Conservation (phyloP, 2,113 vertebrate genomes). For the Pica pica region DNA sequence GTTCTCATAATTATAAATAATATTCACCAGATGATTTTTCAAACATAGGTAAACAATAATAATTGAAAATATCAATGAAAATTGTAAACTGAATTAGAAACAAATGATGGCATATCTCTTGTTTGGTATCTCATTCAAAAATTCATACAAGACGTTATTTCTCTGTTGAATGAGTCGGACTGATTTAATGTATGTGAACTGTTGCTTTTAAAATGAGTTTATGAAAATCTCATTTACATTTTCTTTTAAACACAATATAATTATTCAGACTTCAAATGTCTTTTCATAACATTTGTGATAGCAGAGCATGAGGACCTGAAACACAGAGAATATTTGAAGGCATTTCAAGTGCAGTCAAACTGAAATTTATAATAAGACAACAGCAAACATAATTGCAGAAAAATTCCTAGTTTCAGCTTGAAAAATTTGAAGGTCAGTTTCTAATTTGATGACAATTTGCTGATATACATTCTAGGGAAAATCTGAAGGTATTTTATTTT, state of each 20-base stretch:
- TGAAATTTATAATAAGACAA: neutral
- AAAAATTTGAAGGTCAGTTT: neutral
- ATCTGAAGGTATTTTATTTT: neutral
- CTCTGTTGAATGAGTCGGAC: neutral
- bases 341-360: neutral
- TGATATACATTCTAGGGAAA: neutral
- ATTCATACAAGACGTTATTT: neutral
- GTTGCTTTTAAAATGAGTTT: neutral
- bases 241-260: neutral
- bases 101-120: neutral
- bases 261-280: neutral
- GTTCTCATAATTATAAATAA: neutral
- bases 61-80: neutral
- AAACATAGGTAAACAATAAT: neutral
- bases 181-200: neutral
- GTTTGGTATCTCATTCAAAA: neutral
- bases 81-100: neutral
- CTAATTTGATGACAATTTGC: neutral
- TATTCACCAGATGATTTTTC: neutral
- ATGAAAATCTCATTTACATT: neutral
- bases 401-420: neutral
- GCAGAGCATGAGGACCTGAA: neutral
- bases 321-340: neutral
- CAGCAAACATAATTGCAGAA: neutral
- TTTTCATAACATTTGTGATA: neutral